Conservation (phyloP, 2,888 invertebrate species). For the Heliconius charithonia region DNA sequence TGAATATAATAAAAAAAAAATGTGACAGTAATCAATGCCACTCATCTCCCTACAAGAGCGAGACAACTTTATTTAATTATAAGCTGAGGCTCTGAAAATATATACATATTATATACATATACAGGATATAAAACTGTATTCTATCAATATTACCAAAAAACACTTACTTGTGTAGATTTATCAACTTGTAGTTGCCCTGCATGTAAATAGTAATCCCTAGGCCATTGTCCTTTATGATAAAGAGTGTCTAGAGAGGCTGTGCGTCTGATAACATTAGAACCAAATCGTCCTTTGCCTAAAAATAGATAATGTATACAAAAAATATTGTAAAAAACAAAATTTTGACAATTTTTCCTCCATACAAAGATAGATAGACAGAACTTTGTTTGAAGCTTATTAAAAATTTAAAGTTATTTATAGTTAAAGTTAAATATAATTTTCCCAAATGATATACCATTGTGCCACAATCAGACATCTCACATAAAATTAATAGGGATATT, state of each 20-base stretch:
- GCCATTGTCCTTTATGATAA: conserved; percentile 91
- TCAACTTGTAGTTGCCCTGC: conserved; percentile 88
- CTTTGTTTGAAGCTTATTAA: background rate
- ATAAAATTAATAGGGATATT: background rate
- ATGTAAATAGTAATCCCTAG: conserved; percentile 88
- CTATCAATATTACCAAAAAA: background rate
- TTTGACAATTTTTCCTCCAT: background rate
- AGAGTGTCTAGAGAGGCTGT: conserved; percentile 91
- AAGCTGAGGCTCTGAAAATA: background rate
- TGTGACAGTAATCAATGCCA: background rate
- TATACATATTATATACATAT: too few species aligned
- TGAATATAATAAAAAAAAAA: too few species aligned
- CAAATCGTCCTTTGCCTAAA: conserved; percentile 82
- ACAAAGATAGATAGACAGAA: background rate
- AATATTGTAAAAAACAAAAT: background rate
- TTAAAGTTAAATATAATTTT: background rate
- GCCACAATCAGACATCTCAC: background rate
- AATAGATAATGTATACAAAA: conserved; percentile 34
- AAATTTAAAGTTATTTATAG: too few species aligned
- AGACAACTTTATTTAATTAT: background rate
- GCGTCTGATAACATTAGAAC: conserved; percentile 86
- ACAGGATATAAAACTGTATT: background rate
- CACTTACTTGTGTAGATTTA: conserved; percentile 90
- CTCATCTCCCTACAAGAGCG: background rate
- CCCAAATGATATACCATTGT: background rate